Evolutionary conservation across 2,113 vertebrate genomes (phyloP).

Genomic region (Brachypodius melanocephalos): DNA sequence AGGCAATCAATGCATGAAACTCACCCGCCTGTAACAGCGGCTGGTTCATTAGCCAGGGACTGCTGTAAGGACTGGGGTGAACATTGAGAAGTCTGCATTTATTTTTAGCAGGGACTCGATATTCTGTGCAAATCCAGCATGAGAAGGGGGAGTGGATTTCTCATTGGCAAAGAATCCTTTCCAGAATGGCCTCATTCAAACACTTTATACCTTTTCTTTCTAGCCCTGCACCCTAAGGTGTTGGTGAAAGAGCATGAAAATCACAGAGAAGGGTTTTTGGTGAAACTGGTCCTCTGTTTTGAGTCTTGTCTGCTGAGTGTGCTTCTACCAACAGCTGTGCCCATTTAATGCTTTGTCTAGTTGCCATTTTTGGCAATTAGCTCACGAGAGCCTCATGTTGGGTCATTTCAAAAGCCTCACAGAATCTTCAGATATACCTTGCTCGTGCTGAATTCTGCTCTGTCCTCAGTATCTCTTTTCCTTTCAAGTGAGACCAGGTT

Average conservation of each 20-base stretch:
- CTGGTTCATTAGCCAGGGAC: conserved; percentile 13
- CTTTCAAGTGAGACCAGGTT: background rate
- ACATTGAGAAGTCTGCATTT: background rate
- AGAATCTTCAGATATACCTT: background rate
- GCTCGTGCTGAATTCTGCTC: background rate
- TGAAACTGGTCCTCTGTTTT: background rate
- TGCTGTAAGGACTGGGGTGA: background rate
- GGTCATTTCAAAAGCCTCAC: background rate
- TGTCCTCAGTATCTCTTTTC: background rate
- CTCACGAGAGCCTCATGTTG: background rate
- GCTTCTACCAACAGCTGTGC: background rate
- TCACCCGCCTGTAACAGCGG: background rate
- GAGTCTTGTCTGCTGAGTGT: background rate
- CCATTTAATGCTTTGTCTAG: background rate
- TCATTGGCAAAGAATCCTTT: background rate
- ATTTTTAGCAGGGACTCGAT: background rate
- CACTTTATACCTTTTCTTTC: background rate
- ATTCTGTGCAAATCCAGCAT: background rate
- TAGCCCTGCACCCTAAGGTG: background rate
- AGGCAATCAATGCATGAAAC: background rate
- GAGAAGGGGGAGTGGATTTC: background rate
- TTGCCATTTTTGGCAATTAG: background rate
- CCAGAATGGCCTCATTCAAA: background rate
- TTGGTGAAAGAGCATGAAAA: background rate
- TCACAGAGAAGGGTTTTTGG: background rate